Evolutionary conservation across 53 echinoderm and acorn worm genomes (phyloP).

Genomic region (Patiria pectinifera): DNA sequence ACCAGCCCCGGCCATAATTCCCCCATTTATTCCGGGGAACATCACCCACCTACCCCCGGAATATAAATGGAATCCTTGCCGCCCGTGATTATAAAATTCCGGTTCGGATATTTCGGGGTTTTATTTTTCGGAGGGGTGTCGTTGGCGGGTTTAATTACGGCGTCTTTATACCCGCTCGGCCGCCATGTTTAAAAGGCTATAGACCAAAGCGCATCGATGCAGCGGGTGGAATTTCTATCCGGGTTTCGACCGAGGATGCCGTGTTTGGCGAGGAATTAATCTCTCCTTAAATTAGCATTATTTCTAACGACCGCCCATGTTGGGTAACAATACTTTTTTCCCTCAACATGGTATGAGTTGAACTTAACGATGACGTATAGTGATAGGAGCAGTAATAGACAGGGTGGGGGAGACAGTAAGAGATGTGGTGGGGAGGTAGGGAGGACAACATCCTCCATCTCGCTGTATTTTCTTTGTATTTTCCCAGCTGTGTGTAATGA

Average conservation of each 20-base stretch:
- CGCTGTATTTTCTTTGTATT: background rate
- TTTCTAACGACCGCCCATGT: background rate
- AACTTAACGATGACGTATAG: slow-evolving; percentile 49
- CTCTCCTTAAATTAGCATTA: slow-evolving; percentile 6
- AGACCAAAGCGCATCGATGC: slow-evolving; percentile 15
- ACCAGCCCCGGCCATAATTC: background rate
- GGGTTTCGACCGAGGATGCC: background rate
- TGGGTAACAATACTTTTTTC: slow-evolving; percentile 29
- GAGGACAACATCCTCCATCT: background rate
- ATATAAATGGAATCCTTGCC: slow-evolving; percentile 31
- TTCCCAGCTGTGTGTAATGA: slow-evolving; percentile 25
- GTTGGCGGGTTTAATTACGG: slow-evolving; percentile 30
- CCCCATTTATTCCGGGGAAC: background rate
- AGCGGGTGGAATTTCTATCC: background rate
- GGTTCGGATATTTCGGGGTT: slow-evolving; percentile 37
- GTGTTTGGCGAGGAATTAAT: background rate
- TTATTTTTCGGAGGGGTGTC: slow-evolving; percentile 19
- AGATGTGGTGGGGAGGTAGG: slow-evolving; percentile 25
- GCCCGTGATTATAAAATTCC: slow-evolving; percentile 34
- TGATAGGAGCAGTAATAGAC: slow-evolving; percentile 31
- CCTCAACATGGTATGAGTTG: background rate
- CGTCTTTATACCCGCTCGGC: slow-evolving; percentile 26
- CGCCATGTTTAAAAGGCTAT: slow-evolving; percentile 58
- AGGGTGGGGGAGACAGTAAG: slow-evolving; percentile 8
- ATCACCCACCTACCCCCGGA: slow-evolving; percentile 3